Conservation (phyloP, 37 sponge, comb jelly and placozoan genomes). For the Bolinopsis microptera region DNA sequence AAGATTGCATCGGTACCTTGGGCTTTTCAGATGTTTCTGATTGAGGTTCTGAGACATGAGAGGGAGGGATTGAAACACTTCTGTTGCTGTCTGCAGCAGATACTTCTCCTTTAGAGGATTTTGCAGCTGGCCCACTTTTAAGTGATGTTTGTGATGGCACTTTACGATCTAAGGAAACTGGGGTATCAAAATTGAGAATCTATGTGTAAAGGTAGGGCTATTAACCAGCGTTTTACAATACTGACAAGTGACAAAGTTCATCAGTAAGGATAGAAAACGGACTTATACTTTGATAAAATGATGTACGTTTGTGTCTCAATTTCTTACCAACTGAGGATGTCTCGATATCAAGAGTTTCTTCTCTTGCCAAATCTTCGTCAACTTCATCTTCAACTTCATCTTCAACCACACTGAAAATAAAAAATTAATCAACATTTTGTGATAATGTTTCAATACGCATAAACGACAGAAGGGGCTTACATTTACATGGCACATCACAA, state of each 20-base stretch:
- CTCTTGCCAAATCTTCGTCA: conserved; percentile 26
- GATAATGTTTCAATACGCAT: no score
- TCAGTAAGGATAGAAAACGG: no score
- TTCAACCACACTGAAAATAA: conserved; percentile 13
- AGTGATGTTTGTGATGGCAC: background rate
- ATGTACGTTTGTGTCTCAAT: no score
- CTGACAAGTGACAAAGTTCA: no score
- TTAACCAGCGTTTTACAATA: no score
- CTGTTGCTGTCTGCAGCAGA: conserved; percentile 17
- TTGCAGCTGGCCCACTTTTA: background rate
- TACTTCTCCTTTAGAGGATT: background rate
- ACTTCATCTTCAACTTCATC: conserved; percentile 10
- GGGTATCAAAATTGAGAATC: background rate
- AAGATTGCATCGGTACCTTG: conserved; percentile 8
- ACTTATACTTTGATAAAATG: no score
- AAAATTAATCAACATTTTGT: no score
- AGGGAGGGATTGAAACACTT: conserved; percentile 52
- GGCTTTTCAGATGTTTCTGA: conserved; percentile 55
- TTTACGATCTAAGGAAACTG: background rate
- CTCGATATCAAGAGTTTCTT: background rate
- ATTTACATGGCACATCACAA: no score
- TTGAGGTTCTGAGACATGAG: background rate
- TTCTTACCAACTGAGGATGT: background rate
- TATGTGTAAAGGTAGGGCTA: background rate
- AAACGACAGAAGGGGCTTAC: no score